A percentile compares a stretch with the other conserved stretches of the same genome.
Evolutionary conservation across 2,797 vertebrate genomes (phyloP).

Genomic region (Gymnothorax javanicus): DNA sequence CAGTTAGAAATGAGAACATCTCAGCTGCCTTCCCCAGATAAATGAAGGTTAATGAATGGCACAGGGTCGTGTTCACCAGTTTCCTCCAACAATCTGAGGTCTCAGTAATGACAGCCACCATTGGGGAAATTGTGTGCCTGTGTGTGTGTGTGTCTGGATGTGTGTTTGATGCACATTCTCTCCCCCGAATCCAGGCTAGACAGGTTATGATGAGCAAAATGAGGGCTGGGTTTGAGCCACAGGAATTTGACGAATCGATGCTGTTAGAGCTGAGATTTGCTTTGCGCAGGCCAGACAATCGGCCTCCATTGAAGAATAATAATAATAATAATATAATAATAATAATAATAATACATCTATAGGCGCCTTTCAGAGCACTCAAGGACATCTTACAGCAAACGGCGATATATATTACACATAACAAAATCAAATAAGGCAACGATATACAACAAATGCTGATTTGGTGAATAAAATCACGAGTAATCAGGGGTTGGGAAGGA

Average conservation of each 20-base stretch:
- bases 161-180: too few species aligned
- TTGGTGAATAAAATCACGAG: too few species aligned
- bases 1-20: background rate
- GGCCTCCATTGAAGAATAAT: too few species aligned
- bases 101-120: background rate
- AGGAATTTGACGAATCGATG: conserved; percentile 39
- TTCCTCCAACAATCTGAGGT: background rate
- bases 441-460: too few species aligned
- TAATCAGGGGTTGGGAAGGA: too few species aligned
- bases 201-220: background rate
- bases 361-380: too few species aligned
- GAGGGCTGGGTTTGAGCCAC: background rate
- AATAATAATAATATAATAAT: too few species aligned
- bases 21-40: background rate
- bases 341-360: too few species aligned
- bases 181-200: background rate
- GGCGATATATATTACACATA: too few species aligned
- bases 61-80: background rate
- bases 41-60: conserved; percentile 9
- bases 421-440: too few species aligned
- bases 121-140: background rate
- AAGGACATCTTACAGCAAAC: too few species aligned
- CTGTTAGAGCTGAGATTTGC: conserved; percentile 27
- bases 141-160: background rate
- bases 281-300: too few species aligned